A percentile compares a stretch with the other conserved stretches of the same genome.
Conservation (phyloP, 2,113 vertebrate species). For the Nesoenas mayeri region DNA sequence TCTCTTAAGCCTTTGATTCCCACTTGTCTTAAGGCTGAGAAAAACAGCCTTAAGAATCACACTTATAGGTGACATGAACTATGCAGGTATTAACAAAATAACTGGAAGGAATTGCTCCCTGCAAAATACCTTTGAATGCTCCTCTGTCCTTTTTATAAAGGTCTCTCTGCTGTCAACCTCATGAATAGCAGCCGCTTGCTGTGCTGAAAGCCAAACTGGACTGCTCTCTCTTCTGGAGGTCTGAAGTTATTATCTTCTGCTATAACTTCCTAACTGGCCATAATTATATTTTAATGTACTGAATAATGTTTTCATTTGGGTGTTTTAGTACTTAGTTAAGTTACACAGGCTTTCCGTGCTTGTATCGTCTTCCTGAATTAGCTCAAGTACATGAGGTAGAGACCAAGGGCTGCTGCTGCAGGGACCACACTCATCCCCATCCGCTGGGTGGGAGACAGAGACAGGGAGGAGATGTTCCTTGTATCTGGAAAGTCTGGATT, state of each 20-base stretch:
- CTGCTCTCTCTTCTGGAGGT: not conserved
- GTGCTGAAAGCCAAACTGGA: not conserved
- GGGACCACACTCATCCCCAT: not conserved
- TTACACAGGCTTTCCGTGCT: not conserved
- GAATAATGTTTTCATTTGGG: slow-evolving; percentile 39
- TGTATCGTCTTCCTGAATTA: not conserved
- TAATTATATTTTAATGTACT: slow-evolving; percentile 19
- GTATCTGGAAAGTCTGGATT: not conserved
- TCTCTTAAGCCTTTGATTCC: not conserved
- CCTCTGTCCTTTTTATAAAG: not conserved
- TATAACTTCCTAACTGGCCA: slow-evolving; percentile 21
- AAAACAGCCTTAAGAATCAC: not conserved
- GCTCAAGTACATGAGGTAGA: not conserved
- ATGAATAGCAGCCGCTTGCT: not conserved
- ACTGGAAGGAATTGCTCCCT: not conserved
- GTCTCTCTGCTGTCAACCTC: not conserved
- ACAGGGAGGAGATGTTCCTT: not conserved
- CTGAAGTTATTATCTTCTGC: not conserved
- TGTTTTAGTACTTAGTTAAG: slow-evolving; percentile 12
- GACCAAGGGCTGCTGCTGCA: not conserved
- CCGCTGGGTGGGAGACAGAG: not conserved
- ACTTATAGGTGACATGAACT: rapidly evolving
- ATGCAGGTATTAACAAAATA: not conserved
- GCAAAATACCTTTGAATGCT: not conserved
- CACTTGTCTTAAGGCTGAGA: not conserved